Conservation (phyloP, 2,797 vertebrate genomes). For the Pangasius macronema region DNA sequence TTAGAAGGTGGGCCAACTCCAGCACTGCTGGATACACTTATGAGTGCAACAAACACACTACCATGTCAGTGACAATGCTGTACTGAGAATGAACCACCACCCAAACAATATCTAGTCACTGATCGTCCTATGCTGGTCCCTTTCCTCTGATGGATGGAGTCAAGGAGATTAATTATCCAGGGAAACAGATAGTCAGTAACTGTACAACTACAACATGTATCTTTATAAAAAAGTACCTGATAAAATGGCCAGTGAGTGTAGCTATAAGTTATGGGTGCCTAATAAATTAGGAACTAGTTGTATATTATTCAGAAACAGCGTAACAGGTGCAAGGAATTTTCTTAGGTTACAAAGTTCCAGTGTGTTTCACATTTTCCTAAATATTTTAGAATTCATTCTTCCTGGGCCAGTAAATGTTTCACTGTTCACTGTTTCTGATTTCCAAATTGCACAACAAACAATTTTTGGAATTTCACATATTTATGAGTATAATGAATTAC, state of each 20-base stretch:
- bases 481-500: background rate
- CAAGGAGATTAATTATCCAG: no score
- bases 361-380: background rate
- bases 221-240: no score
- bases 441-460: background rate
- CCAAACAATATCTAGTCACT: background rate
- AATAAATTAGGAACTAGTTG: background rate
- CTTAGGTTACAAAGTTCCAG: background rate
- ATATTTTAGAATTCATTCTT: background rate
- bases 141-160: background rate
- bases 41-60: background rate
- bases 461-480: background rate
- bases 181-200: no score
- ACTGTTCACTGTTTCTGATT: background rate
- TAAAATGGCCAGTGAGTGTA: background rate
- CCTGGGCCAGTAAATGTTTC: background rate
- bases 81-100: background rate
- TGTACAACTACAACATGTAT: no score
- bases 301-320: background rate
- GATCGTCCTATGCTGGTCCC: background rate
- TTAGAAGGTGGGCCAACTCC: background rate
- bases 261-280: background rate
- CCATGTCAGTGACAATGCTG: background rate
- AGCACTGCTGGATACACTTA: background rate
- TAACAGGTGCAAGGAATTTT: background rate